Conservation (phyloP, 2,797 vertebrate species). For the Luscinia luscinia region DNA sequence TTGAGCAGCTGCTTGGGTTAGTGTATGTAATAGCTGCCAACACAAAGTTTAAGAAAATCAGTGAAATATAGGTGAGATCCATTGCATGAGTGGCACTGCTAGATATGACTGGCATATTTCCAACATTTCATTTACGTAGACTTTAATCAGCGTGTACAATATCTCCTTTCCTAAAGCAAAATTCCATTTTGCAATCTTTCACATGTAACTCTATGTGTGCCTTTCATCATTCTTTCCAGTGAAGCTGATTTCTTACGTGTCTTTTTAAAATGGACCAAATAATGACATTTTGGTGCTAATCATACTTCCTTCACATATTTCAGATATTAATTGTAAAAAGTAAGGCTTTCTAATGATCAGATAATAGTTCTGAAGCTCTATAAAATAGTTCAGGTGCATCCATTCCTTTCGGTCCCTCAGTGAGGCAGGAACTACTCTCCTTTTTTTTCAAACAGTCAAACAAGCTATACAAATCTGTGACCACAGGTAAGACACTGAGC, state of each 20-base stretch:
- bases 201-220: not conserved
- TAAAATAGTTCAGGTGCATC: not conserved
- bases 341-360: not conserved
- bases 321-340: not conserved
- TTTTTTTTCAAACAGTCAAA: not conserved
- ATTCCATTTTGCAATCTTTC: not conserved
- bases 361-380: not conserved
- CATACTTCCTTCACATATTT: not conserved
- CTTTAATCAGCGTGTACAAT: conserved; percentile 30
- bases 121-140: not conserved
- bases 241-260: not conserved
- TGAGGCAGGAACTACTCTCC: not conserved
- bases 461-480: not conserved
- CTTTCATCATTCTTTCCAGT: not conserved
- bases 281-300: not conserved
- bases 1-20: not conserved
- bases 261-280: not conserved
- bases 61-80: not conserved
- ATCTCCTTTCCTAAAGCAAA: conserved; percentile 33
- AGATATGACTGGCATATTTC: conserved; percentile 21
- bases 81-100: not conserved
- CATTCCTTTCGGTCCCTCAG: not conserved
- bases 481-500: not conserved
- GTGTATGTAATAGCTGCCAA: not conserved
- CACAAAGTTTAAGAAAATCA: conserved; percentile 7